These are phyloP conservation scores for Sminthurides bifidus DNA, from an alignment of 1,140 invertebrate genomes.

Conservation along the genomic window DNA sequence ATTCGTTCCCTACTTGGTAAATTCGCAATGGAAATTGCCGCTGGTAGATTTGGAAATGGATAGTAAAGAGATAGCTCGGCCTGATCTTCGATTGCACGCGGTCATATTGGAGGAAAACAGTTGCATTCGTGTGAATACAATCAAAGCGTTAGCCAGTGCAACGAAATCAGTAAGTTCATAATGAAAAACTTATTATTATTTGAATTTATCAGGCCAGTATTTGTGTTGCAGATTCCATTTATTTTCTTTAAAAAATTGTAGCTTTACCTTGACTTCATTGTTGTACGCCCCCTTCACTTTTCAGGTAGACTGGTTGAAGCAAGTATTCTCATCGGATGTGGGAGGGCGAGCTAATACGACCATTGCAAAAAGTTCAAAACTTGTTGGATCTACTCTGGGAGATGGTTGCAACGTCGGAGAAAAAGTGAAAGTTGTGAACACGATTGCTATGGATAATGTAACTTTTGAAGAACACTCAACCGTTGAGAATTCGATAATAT, in stretches of 20 bases:
- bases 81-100: conserved; percentile 1
- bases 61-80: background rate
- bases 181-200: background rate
- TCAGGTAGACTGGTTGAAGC: conserved; percentile 25
- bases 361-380: conserved; percentile 11
- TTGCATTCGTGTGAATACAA: conserved; percentile 20
- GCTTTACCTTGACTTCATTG: background rate
- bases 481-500: conserved; percentile 25
- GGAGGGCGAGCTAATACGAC: background rate
- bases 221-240: background rate
- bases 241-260: background rate
- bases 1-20: conserved; percentile 24
- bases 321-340: conserved; percentile 7
- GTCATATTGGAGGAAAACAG: conserved; percentile 7
- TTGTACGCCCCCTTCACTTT: background rate
- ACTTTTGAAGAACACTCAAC: conserved; percentile 37
- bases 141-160: conserved; percentile 11
- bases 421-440: conserved; percentile 41
- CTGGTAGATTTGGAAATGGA: background rate
- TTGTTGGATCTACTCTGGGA: conserved; percentile 34
- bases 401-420: conserved; percentile 40
- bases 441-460: conserved; percentile 42
- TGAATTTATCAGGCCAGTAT: background rate
- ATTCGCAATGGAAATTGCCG: conserved; percentile 14
- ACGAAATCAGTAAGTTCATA: conserved; percentile 22